A percentile compares a stretch with the other conserved stretches of the same genome.
phyloP scores from a whole-genome alignment of 2,888 invertebrate species.

The Cyaniris semiargus region DNA sequence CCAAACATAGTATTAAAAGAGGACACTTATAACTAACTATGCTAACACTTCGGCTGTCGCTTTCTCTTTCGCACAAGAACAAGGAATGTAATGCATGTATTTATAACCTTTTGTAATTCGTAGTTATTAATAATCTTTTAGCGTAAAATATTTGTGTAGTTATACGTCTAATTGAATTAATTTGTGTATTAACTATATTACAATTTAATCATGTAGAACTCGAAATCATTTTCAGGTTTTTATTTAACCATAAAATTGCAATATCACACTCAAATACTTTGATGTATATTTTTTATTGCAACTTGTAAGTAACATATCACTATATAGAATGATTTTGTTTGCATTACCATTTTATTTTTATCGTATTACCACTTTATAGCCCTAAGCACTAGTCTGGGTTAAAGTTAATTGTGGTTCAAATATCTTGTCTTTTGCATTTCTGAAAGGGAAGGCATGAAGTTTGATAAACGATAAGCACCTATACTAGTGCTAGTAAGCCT shows the following conservation, averaged over 20 bases:
- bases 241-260: neutral
- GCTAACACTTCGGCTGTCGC: constrained; percentile 52
- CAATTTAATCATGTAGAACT: neutral
- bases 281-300: no score
- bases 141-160: neutral
- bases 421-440: no score
- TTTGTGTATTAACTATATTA: neutral
- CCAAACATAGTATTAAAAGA: constrained; percentile 51
- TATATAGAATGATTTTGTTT: neutral
- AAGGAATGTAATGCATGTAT: constrained; percentile 42
- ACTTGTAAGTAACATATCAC: neutral
- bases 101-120: constrained; percentile 14
- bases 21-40: constrained; percentile 56
- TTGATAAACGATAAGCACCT: neutral
- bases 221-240: neutral
- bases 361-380: neutral
- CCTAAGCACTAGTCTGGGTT: neutral
- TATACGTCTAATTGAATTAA: neutral
- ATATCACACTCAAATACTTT: neutral
- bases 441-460: no score
- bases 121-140: neutral
- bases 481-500: neutral
- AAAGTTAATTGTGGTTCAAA: no score
- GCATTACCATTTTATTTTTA: neutral
- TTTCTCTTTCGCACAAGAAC: constrained; percentile 40